Evolutionary conservation across 2,888 invertebrate species (phyloP).

Genomic region (Iselma pallidipennis): DNA sequence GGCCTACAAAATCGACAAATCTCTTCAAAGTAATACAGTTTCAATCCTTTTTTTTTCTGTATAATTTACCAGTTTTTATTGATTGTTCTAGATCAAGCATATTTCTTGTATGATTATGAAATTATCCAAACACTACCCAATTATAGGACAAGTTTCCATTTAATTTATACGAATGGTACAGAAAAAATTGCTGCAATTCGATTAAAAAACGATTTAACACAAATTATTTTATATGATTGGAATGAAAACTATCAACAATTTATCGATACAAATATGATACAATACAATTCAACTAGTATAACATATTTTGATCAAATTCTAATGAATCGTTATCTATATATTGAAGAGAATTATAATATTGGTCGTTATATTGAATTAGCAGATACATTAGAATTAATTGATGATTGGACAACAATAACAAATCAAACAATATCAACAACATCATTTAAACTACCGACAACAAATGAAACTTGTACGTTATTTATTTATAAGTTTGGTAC

Average conservation of each 20-base stretch:
- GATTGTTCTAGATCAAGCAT: constrained; percentile 45
- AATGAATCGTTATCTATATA: constrained; percentile 16
- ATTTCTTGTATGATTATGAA: constrained; percentile 41
- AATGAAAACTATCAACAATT: constrained; percentile 1
- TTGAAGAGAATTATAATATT: constrained; percentile 9
- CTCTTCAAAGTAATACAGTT: constrained; percentile 43
- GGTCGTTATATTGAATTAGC: not conserved
- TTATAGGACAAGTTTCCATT: constrained; percentile 9
- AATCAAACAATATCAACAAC: constrained; percentile 37
- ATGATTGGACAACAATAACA: constrained; percentile 23
- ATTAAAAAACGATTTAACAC: not conserved
- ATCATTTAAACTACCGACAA: constrained; percentile 33
- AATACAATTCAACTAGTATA: not conserved
- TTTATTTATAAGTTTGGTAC: constrained; percentile 25
- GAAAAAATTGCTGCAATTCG: not conserved
- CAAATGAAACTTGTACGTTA: constrained; percentile 36
- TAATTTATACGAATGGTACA: constrained; percentile 7
- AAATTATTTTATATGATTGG: constrained; percentile 9
- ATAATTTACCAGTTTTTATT: constrained; percentile 3
- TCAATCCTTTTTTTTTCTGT: constrained; percentile 4
- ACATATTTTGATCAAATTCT: constrained; percentile 14
- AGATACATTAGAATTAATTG: not conserved
- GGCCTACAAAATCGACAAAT: constrained; percentile 43
- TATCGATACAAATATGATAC: not conserved
- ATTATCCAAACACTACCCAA: constrained; percentile 32